Base-by-base conservation (phyloP, 2,113 vertebrate species). In the Platichthys stellatus region DNA sequence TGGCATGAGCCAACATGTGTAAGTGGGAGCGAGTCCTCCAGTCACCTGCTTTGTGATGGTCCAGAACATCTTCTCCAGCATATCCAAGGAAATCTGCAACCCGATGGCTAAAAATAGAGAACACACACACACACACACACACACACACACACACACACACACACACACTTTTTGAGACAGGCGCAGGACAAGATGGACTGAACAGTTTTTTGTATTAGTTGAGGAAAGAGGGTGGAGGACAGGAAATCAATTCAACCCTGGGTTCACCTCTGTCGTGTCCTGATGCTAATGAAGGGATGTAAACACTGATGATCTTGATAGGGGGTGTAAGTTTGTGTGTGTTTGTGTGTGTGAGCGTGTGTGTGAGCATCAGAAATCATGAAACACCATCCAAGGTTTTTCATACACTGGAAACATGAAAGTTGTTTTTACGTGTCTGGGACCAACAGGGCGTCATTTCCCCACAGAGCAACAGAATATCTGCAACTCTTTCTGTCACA, bases 71-170 rank as follows among this genome's bases (percentile, higher is more conserved):
- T 91, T 93, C 51, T 92, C 92, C 82, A 93, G 70, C 64, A 84
- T 74, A 64, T 90, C 88, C 90, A 93, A 84, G 88, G 92, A 90
- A 80, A 93, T 63, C 89, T 93, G 92, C 80, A 92, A 18, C 75
- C 92, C 92, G 18, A 93, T 72, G 3, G 86, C 92, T 93, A 85
- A 84, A 89, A 87, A 85, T 83, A 91, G 84, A 89, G 26, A 73
- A 6, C 38, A 72, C 49, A 67, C 38, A 73, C 57, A 82, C 51
- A 87, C 58, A 85, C 64, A 85, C 47, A 81, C 62, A 68, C 38
- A 24, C 24, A 24, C 24, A 6, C 38, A 72, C 49, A 67, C 38
- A 73, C 57, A 82, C 51, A 87, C 58, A 85, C 64, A 87, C 47
- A 81, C 62, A 68, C 38, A 67, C 24, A 76, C 51, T 7, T n/a